Base-by-base conservation (phyloP, 2,888 invertebrate species). In the Rhagophthalmus giganteus region DNA sequence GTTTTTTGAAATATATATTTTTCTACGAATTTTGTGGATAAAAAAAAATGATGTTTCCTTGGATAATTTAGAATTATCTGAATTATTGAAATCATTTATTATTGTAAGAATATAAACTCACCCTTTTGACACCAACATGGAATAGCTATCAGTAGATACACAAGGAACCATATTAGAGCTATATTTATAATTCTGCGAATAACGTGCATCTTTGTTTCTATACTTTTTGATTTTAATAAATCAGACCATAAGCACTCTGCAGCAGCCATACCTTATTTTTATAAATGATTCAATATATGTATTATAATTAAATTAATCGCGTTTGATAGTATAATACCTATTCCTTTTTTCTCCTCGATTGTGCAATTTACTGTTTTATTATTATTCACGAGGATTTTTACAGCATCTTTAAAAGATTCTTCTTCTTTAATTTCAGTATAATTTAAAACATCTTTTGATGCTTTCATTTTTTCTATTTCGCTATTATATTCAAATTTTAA, bases 41-140 rank as follows among this genome's bases (percentile, higher is more conserved):
- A n/a, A n/a, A n/a, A n/a, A n/a, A n/a, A n/a, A n/a, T n/a, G n/a
- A n/a, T n/a, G n/a, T n/a, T n/a, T n/a, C n/a, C n/a, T n/a, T n/a
- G n/a, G n/a, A n/a, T n/a, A n/a, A n/a, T n/a, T n/a, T n/a, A n/a
- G n/a, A n/a, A n/a, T n/a, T n/a, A n/a, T n/a, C n/a, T n/a, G n/a
- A n/a, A n/a, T n/a, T n/a, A n/a, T n/a, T n/a, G n/a, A n/a, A n/a
- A n/a, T n/a, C n/a, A n/a, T n/a, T n/a, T n/a, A n/a, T n/a, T n/a
- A n/a, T n/a, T n/a, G n/a, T n/a, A n/a, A n/a, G n/a, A n/a, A n/a
- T n/a, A n/a, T n/a, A 13, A 26, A 46, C 34, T 55, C 63, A 76
- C 79, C 80, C 69, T 70, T 74, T 38, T 75, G 74, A 60, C 78
- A 79, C 79, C 79, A 80, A 37, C 74, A 73, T 1, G 77, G 77